phyloP scores from a whole-genome alignment of 2,113 vertebrate species.

The Clupea harengus region DNA sequence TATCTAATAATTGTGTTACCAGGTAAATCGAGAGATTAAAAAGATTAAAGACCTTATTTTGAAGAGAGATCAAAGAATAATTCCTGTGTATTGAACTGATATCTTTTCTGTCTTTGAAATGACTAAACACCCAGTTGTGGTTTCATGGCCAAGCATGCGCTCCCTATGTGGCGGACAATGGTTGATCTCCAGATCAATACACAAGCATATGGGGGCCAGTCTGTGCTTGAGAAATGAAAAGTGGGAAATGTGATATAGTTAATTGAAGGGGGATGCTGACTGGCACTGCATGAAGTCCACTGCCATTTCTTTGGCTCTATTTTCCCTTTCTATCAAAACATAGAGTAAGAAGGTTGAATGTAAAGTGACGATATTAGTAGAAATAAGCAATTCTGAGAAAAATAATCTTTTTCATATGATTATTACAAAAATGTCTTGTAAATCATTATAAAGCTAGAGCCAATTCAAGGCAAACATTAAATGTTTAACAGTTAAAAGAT shows the following conservation, averaged over 20 bases:
- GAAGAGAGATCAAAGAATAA: not conserved
- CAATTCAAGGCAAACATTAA: too few species aligned
- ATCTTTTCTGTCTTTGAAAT: not conserved
- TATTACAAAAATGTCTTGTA: too few species aligned
- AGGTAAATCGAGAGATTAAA: not conserved
- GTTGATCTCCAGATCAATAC: slow-evolving; percentile 59
- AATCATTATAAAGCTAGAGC: too few species aligned
- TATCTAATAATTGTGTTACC: not conserved
- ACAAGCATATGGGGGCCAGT: slow-evolving; percentile 46
- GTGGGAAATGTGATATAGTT: slow-evolving; percentile 43
- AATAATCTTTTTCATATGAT: too few species aligned
- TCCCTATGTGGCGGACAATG: slow-evolving; percentile 41
- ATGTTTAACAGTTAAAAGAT: too few species aligned
- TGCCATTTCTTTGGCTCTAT: slow-evolving; percentile 32
- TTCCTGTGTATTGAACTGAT: not conserved
- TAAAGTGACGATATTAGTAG: not conserved
- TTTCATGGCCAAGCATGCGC: not conserved
- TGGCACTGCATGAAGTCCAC: slow-evolving; percentile 25
- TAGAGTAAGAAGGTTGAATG: not conserved
- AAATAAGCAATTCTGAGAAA: not conserved
- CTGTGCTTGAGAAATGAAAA: slow-evolving; percentile 47
- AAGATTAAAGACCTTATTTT: not conserved
- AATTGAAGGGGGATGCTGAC: slow-evolving; percentile 36
- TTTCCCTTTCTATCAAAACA: slow-evolving; percentile 18
- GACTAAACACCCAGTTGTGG: not conserved